These are phyloP conservation scores for Chrosomus eos DNA, from an alignment of 2,797 vertebrate species.

Conservation along the genomic window DNA sequence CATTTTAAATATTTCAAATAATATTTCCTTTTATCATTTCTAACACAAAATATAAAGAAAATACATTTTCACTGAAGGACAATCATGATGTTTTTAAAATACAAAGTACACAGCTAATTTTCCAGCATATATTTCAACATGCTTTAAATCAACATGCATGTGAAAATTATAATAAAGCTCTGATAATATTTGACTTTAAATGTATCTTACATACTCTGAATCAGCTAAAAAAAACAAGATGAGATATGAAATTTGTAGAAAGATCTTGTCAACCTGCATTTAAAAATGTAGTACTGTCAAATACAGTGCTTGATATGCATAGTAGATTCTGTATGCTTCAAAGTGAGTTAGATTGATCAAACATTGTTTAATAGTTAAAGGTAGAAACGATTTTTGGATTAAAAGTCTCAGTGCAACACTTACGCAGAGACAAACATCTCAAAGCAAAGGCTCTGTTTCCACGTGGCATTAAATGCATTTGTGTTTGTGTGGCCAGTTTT, in stretches of 20 bases:
- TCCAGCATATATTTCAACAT: background rate
- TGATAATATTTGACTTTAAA: background rate
- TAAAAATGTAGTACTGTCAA: background rate
- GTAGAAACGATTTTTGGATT: background rate
- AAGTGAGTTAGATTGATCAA: background rate
- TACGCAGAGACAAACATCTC: background rate
- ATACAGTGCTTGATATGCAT: background rate
- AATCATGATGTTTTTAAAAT: background rate
- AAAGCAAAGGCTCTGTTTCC: background rate
- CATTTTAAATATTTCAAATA: background rate
- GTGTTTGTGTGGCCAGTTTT: background rate
- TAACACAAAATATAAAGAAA: background rate
- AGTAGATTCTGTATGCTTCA: background rate
- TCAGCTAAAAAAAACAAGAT: background rate
- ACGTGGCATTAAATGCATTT: background rate
- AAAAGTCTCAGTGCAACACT: background rate
- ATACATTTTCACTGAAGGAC: background rate
- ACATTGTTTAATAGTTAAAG: background rate
- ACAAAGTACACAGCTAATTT: background rate
- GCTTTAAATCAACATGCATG: background rate
- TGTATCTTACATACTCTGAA: too few relatives aligned
- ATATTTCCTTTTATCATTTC: background rate
- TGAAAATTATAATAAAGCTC: background rate
- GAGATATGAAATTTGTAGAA: background rate
- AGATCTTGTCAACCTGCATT: background rate